Evolutionary conservation across 2,888 invertebrate species (phyloP).

Genomic region (Caenorhabditis macrosperma): DNA sequence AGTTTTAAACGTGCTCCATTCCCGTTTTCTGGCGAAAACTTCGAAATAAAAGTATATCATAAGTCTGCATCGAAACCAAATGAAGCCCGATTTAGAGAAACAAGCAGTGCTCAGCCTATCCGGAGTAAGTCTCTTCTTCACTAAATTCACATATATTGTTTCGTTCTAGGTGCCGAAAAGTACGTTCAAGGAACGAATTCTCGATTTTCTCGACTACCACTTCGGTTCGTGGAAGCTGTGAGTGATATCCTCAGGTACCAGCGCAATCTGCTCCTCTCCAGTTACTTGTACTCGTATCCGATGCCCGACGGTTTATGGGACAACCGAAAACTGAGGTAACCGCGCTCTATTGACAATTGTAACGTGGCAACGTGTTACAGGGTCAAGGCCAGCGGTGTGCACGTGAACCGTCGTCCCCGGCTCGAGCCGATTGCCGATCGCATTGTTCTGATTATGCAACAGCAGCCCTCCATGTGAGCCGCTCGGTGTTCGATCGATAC

Average conservation of each 20-base stretch:
- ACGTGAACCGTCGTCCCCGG: conserved; percentile 2
- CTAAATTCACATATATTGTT: not conserved
- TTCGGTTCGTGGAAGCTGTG: conserved; percentile 46
- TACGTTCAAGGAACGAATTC: conserved; percentile 22
- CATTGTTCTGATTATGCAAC: conserved; percentile 10
- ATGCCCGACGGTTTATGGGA: conserved; percentile 42
- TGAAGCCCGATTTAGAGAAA: conserved; percentile 14
- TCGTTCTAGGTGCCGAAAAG: conserved; percentile 25
- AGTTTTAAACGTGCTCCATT: not conserved
- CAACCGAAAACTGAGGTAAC: conserved; percentile 49
- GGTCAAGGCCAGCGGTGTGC: conserved; percentile 38
- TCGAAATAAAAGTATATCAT: not conserved
- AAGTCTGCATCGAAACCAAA: not conserved
- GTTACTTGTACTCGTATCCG: conserved; percentile 51
- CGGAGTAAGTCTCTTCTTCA: conserved; percentile 26
- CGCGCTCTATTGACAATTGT: not conserved
- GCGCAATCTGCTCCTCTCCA: not conserved
- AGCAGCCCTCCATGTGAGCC: conserved; percentile 2
- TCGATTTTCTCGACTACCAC: conserved; percentile 28
- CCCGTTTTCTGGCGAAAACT: not conserved
- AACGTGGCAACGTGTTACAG: conserved; percentile 15
- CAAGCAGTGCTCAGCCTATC: not conserved
- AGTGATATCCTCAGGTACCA: not conserved
- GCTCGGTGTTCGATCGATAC: too few relatives aligned
- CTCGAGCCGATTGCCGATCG: conserved; percentile 5